Evolutionary conservation across 2,888 invertebrate species (phyloP).

Genomic region (Emmelina monodactyla): DNA sequence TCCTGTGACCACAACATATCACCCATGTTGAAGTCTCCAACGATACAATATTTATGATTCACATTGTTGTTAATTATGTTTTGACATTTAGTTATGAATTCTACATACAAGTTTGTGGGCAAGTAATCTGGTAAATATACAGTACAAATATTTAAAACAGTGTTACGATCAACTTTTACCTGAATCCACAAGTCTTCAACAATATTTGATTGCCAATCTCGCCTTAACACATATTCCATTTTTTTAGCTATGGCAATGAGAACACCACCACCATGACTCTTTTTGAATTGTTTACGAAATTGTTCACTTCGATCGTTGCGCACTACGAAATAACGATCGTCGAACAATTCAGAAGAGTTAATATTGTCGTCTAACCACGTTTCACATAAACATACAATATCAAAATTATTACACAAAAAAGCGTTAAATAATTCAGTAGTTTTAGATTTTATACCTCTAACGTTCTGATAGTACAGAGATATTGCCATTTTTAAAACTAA

Average conservation of each 20-base stretch:
- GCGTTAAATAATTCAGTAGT: too few species aligned
- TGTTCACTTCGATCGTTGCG: too few species aligned
- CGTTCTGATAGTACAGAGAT: neutral
- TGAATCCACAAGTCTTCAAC: constrained; percentile 1
- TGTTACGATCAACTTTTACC: neutral
- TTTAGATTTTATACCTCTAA: too few species aligned
- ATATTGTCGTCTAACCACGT: neutral
- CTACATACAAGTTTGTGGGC: neutral
- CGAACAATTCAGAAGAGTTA: neutral
- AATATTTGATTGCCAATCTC: neutral
- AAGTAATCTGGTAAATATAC: neutral
- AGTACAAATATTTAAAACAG: neutral
- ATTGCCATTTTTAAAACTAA: too few species aligned
- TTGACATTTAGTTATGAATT: neutral
- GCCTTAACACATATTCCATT: neutral
- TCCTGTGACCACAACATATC: too few species aligned
- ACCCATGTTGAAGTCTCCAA: neutral
- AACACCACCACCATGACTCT: neutral
- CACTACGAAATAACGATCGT: constrained; percentile 1
- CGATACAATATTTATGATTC: neutral
- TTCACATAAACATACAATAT: neutral
- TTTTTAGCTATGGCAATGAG: constrained; percentile 1
- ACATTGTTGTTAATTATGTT: neutral
- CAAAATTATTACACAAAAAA: constrained; percentile 1
- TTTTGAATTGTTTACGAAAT: too few species aligned